Conservation (phyloP, 2,113 vertebrate species). For the Chlamydotis undulata region DNA sequence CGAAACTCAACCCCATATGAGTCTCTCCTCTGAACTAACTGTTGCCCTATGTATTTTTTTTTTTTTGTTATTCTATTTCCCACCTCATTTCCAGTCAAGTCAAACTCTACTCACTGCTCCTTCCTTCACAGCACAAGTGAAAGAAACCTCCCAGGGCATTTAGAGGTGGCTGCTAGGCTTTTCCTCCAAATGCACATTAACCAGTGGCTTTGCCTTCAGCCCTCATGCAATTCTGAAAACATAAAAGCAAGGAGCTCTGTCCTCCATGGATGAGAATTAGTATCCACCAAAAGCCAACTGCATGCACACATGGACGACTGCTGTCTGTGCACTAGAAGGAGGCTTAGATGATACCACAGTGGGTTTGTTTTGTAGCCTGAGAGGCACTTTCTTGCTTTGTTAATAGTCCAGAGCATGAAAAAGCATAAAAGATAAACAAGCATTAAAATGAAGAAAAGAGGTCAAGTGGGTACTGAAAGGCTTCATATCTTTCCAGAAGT, state of each 20-base stretch:
- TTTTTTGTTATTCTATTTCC: background rate
- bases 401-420: background rate
- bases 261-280: rapidly evolving
- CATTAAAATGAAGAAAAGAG: background rate
- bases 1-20: background rate
- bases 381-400: background rate
- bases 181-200: background rate
- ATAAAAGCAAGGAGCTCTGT: background rate
- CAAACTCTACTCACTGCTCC: background rate
- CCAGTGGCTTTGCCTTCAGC: background rate
- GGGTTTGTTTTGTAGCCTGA: background rate
- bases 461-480: background rate
- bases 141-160: background rate
- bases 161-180: background rate
- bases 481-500: background rate
- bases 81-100: background rate
- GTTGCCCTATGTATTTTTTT: background rate
- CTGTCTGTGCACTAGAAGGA: background rate
- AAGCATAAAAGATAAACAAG: constrained; percentile 14
- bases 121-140: background rate
- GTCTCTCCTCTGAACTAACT: background rate
- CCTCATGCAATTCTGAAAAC: background rate
- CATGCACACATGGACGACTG: background rate
- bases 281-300: background rate
- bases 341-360: background rate